Evolutionary conservation across 2,113 vertebrate species (phyloP), one percentile per base, ranked within the genome.

Genomic region (Mionectes macconnelli): DNA sequence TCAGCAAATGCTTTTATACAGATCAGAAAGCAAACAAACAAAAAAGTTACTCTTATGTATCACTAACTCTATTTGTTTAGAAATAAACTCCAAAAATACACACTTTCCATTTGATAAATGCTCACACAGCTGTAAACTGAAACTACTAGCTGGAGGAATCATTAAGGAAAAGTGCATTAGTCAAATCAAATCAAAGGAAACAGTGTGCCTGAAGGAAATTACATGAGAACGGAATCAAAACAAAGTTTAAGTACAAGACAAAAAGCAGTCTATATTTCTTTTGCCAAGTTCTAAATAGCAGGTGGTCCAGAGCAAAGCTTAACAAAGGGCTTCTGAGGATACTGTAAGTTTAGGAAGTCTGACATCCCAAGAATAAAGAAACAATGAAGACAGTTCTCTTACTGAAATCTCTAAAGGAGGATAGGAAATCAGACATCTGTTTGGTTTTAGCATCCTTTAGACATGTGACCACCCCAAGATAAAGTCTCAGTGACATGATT

Each of bases 211-310:
- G 75, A 67, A 97, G 96, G 97, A 97, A 98, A 81, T 90, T 76
- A 64, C 87, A 94, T 31, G 77, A 96, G 79, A 97, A 90, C 80
- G 88, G 55, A 96, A 88, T 60, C 68, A 92, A 97, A 96, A 97
- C 96, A 95, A 95, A 95, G 73, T 93, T 85, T 45, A 84, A 86
- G 35, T 68, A 86, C 78, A 95, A 78, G 50, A 85, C 76, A 89
- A 85, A 96, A 93, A 69, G 60, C 60, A 95, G 92, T 79, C 68
- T 73, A 37, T 74, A 57, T 85, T 70, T 85, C 85, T 94, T 86
- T 88, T 93, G 92, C 79, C 83, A 95, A 92, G 72, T 94, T 93
- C 78, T 79, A 94, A 91, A 93, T 37, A 93, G 72, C 72, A 92
- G 83, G 94, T 93, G 87, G 90, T 53, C 60, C 75, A 89, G 21